These are phyloP conservation scores for Lamprotornis superbus DNA, from an alignment of 2,113 vertebrate genomes.

Conservation along the genomic window DNA sequence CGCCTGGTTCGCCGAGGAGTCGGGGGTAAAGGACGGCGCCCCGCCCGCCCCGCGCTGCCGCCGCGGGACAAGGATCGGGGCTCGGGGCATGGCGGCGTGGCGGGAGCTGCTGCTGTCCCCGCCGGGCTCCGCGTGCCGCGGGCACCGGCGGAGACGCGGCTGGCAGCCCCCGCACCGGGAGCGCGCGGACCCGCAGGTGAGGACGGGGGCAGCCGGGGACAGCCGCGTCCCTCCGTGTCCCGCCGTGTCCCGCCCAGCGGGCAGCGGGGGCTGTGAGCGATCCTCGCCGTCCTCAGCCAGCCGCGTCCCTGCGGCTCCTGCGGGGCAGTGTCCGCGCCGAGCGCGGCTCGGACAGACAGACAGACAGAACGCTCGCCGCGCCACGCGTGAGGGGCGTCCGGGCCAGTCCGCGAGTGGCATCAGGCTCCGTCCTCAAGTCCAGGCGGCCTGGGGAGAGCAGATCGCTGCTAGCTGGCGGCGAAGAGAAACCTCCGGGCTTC, in stretches of 20 bases:
- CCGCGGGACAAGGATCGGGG: not conserved
- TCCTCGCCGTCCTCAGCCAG: accelerated
- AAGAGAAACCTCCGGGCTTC: accelerated
- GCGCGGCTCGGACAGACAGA: not conserved
- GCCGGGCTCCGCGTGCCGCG: not conserved
- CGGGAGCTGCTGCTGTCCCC: not conserved
- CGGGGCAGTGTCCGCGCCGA: accelerated
- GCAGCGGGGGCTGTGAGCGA: accelerated
- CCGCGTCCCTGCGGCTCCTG: accelerated
- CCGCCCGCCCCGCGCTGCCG: not conserved
- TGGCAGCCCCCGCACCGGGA: not conserved
- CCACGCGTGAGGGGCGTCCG: accelerated
- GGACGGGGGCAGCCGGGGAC: not conserved
- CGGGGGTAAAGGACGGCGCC: not conserved
- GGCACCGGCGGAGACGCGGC: not conserved
- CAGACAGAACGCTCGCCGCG: accelerated
- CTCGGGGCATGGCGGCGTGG: not conserved
- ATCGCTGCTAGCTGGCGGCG: too few relatives aligned
- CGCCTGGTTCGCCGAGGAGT: accelerated
- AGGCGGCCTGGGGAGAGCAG: accelerated
- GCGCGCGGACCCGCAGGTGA: not conserved
- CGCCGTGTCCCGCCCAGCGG: not conserved
- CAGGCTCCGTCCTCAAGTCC: not conserved
- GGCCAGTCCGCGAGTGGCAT: accelerated
- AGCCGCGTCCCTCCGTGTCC: not conserved